Conservation (phyloP, 2,797 vertebrate genomes). For the Pseudotriccus pelzelni region DNA sequence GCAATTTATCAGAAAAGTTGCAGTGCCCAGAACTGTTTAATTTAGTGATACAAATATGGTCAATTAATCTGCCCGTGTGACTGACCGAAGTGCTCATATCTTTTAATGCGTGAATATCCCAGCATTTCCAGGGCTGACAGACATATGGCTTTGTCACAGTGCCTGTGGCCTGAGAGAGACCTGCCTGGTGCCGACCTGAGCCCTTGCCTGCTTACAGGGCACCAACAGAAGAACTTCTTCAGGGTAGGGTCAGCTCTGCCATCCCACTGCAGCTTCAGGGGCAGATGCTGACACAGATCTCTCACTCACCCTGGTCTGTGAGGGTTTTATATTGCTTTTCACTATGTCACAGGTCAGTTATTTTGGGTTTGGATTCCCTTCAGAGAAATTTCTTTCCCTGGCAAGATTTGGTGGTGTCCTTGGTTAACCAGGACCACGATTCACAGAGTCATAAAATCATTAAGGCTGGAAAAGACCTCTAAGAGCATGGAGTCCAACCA, state of each 20-base stretch:
- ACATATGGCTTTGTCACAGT: fast-evolving
- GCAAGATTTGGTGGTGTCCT: not conserved
- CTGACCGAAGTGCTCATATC: not conserved
- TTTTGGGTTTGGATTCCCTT: not conserved
- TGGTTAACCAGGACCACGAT: not conserved
- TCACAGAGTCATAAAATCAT: not conserved
- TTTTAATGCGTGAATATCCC: not conserved
- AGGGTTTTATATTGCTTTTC: not conserved
- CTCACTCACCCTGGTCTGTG: not conserved
- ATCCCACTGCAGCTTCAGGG: not conserved
- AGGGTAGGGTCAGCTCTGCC: not conserved
- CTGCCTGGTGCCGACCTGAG: fast-evolving
- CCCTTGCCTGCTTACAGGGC: fast-evolving
- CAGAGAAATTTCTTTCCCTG: not conserved
- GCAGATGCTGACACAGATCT: fast-evolving
- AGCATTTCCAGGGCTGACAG: fast-evolving
- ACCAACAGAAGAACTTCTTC: not conserved
- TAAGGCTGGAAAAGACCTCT: not conserved
- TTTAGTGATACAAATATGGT: not conserved
- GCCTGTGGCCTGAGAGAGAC: not conserved
- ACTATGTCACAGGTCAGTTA: not conserved
- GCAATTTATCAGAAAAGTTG: not conserved
- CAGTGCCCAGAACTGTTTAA: not conserved
- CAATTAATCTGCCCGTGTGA: fast-evolving
- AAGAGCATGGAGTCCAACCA: not conserved